Evolutionary conservation across 2,797 vertebrate genomes (phyloP).

Genomic region (Steatocranus sp.): DNA sequence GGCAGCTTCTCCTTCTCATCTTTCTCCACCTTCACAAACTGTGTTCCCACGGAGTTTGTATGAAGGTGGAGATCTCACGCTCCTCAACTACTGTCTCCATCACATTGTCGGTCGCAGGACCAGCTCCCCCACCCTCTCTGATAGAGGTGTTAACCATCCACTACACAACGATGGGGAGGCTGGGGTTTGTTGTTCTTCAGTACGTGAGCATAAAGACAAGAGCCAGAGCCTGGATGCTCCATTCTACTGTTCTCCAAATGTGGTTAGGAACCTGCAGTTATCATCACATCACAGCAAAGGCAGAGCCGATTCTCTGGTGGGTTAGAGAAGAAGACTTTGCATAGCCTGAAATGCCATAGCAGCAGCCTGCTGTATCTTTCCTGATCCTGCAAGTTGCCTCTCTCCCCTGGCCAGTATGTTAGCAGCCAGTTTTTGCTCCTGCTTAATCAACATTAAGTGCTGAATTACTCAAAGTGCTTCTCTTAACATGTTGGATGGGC

Average conservation of each 20-base stretch:
- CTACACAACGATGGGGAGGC: background rate
- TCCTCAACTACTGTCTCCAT: conserved; percentile 72
- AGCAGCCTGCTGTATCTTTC: background rate
- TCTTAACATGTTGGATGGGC: background rate
- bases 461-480: background rate
- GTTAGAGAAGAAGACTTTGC: conserved; percentile 44
- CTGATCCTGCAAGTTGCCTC: conserved; percentile 22
- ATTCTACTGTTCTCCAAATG: background rate
- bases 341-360: background rate
- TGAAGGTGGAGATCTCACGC: conserved; percentile 58
- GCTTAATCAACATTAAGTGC: conserved; percentile 4
- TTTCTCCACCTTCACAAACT: background rate
- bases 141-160: conserved; percentile 6
- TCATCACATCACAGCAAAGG: conserved; percentile 23
- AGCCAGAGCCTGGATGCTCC: conserved; percentile 33
- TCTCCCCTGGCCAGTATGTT: background rate
- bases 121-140: conserved; percentile 61
- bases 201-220: conserved; percentile 16
- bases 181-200: background rate
- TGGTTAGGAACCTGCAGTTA: conserved; percentile 30
- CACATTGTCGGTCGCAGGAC: conserved; percentile 67
- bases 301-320: conserved; percentile 60
- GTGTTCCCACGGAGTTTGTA: conserved; percentile 7
- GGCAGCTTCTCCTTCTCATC: background rate
- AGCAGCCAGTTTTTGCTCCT: background rate